Percentiles rank a stretch among this genome's conserved stretches.
Evolutionary conservation across 2,888 invertebrate genomes (phyloP).

Genomic region (Mythimna albipuncta): DNA sequence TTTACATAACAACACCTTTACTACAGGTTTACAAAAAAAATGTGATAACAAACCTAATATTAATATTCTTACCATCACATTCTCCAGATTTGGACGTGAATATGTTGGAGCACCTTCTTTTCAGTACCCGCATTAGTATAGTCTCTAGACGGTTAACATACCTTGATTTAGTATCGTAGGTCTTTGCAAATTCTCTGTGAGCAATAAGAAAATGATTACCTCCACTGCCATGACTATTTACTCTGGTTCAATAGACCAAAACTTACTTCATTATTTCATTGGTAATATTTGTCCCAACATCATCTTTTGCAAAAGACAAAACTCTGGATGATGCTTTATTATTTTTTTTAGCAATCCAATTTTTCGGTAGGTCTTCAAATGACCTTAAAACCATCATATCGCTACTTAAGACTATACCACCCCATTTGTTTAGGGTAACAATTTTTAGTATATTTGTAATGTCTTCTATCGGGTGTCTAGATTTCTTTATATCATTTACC

Average conservation of each 20-base stretch:
- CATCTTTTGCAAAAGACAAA: constrained; percentile 19
- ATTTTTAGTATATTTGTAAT: constrained; percentile 18
- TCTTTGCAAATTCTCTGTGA: constrained; percentile 11
- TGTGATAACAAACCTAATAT: not conserved
- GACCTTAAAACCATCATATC: constrained; percentile 13
- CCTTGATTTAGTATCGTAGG: not conserved
- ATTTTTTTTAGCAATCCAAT: constrained; percentile 1
- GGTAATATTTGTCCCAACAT: constrained; percentile 20
- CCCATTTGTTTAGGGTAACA: constrained; percentile 30
- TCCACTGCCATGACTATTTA: not conserved
- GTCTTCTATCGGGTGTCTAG: constrained; percentile 9
- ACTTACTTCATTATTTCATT: constrained; percentile 27
- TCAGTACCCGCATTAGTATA: constrained; percentile 4
- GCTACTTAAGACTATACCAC: constrained; percentile 15
- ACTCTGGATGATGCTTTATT: not conserved
- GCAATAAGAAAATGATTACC: not conserved
- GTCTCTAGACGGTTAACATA: not conserved
- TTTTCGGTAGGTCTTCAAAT: constrained; percentile 14
- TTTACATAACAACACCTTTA: not conserved
- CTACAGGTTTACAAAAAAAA: not conserved
- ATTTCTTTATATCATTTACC: constrained; percentile 11
- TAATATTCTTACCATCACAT: constrained; percentile 12
- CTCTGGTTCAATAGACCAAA: not conserved
- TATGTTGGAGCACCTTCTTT: constrained; percentile 1
- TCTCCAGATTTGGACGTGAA: not conserved